Evolutionary conservation across 1,140 invertebrate genomes (phyloP), one percentile per base, ranked within the genome.

Genomic region (Caerostris darwini): DNA sequence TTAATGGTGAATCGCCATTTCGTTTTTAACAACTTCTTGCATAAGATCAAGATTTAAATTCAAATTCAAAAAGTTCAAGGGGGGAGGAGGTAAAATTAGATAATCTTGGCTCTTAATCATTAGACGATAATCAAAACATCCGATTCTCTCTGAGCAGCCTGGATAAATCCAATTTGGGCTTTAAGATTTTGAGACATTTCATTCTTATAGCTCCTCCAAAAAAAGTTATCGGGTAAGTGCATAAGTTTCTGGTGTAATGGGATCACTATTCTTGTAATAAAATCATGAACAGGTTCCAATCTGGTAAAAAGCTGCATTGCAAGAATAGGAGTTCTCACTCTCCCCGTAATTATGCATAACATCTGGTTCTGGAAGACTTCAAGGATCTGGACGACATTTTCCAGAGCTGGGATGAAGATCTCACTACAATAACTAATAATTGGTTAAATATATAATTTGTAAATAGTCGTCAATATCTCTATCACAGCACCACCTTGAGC

Each of bases 401-500:
- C 59, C 6, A 4, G 19, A 88, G 61, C 58, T 19, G 50, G 53
- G 61, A 88, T 88, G 19, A 88, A 19, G 86, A 67, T 88, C 19
- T 67, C 86, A 50, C 19, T 17, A 67, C 86, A 88, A 50, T 67
- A 50, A 67, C 58, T 1, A 88, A 67, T 88, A 88, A 67, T 88
- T 88, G 59, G 59, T 88, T 67, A 10, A 53, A 88, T 17, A n/a
- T 88, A 88, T 64, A 88, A 53, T 88, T 88, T 88, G 12, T 87
- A 88, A 4, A 58, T 88, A 64, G 59, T 67, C 12, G 61, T 6
- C 86, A 67, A 17, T 4, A 14, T 67, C 86, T 14, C 59, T 19
- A 71, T 82, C 81, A 34, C 54, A 19, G 34, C 4, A 12, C 10
- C 19, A 50, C 10, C 10, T 50, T 17, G 58, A 82, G 50, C 81